A percentile compares a stretch with the other conserved stretches of the same genome.
Evolutionary conservation across 1,140 invertebrate genomes (phyloP).

Genomic region (Physella acuta): DNA sequence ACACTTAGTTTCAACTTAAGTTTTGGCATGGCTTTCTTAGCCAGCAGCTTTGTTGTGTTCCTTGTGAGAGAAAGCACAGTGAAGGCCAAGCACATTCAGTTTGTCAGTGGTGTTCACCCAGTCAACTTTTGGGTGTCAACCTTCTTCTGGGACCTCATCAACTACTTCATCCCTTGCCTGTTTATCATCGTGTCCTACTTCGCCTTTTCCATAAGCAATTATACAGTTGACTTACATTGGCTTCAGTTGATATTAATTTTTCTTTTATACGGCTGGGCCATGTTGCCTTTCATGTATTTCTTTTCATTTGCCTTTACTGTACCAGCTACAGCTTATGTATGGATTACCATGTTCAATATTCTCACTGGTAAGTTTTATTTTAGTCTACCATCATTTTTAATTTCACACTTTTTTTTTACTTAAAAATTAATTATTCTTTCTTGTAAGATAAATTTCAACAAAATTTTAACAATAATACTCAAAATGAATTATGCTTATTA

Average conservation of each 20-base stretch:
- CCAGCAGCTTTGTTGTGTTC: constrained; percentile 52
- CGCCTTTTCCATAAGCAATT: constrained; percentile 43
- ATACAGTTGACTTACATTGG: constrained; percentile 59
- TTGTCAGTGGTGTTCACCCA: constrained; percentile 65
- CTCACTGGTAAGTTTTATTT: constrained; percentile 43
- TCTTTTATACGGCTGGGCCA: constrained; percentile 52
- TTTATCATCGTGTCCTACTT: constrained; percentile 48
- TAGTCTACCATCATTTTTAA: too few relatives aligned
- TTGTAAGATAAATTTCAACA: too few relatives aligned
- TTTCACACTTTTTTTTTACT: too few relatives aligned
- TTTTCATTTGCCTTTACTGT: constrained; percentile 52
- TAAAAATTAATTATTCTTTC: too few relatives aligned
- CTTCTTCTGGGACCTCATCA: constrained; percentile 70
- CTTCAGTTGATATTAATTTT: constrained; percentile 61
- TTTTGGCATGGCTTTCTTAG: constrained; percentile 56
- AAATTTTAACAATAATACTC: too few relatives aligned
- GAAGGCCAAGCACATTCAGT: constrained; percentile 54
- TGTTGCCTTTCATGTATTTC: constrained; percentile 54
- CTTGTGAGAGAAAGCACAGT: constrained; percentile 50
- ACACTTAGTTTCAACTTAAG: constrained; percentile 42
- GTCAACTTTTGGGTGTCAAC: constrained; percentile 73
- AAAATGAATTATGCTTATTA: too few relatives aligned
- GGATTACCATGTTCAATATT: constrained; percentile 52
- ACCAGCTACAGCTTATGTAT: constrained; percentile 53
- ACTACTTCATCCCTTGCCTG: constrained; percentile 50